Conservation (phyloP, 1,140 invertebrate genomes). For the Lanistes nyassanus region DNA sequence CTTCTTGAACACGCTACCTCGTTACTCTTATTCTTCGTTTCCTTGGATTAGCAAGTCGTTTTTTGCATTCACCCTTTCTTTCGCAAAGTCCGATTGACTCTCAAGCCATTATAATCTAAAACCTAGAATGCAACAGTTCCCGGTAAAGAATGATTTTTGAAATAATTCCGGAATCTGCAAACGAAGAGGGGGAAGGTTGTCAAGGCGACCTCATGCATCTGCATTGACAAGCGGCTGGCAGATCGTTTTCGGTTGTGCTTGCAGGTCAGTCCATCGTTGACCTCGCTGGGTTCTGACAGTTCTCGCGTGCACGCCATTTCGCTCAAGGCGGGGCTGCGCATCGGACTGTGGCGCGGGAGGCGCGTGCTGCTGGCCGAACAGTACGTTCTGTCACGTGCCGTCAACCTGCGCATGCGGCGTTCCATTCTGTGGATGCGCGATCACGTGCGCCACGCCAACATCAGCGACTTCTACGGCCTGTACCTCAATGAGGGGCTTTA, state of each 20-base stretch:
- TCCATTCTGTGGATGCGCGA: slow-evolving; percentile 45
- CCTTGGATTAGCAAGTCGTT: too few relatives aligned
- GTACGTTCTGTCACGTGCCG: background rate
- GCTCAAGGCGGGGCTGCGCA: background rate
- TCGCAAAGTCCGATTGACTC: too few relatives aligned
- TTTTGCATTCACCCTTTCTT: too few relatives aligned
- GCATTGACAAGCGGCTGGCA: background rate
- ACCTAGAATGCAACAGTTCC: too few relatives aligned
- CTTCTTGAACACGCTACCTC: too few relatives aligned
- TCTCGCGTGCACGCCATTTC: background rate
- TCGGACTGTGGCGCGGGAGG: background rate
- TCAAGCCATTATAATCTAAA: too few relatives aligned
- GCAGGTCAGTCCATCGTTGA: slow-evolving; percentile 16
- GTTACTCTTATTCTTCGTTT: too few relatives aligned
- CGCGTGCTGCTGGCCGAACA: slow-evolving; percentile 8
- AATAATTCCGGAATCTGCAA: too few relatives aligned
- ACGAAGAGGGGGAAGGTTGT: too few relatives aligned
- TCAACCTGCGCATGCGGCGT: slow-evolving; percentile 23
- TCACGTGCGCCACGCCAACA: slow-evolving; percentile 37
- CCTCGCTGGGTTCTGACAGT: background rate
- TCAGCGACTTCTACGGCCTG: slow-evolving; percentile 48
- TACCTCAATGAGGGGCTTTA: slow-evolving; percentile 24
- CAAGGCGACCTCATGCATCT: too few relatives aligned
- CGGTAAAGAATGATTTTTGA: too few relatives aligned
- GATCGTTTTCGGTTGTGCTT: background rate